phyloP scores from a whole-genome alignment of 2,113 vertebrate genomes.

The Chelonoidis abingdonii region DNA sequence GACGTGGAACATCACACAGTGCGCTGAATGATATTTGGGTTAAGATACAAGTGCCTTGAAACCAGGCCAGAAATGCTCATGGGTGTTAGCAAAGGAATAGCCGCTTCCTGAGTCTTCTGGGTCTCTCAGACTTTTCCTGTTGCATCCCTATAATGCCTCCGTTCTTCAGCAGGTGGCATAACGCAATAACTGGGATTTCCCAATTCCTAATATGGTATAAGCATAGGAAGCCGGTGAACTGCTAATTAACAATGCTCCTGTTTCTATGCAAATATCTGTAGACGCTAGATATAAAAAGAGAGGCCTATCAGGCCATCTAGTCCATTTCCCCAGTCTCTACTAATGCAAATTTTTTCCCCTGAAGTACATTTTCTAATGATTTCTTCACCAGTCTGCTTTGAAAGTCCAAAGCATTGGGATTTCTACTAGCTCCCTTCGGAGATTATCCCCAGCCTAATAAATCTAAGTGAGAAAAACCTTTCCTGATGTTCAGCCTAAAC shows the following conservation, averaged over 20 bases:
- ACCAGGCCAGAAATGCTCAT: not conserved
- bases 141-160: constrained; percentile 45
- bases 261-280: constrained; percentile 41
- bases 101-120: not conserved
- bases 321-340: not conserved
- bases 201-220: constrained; percentile 48
- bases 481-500: constrained; percentile 30
- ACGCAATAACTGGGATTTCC: constrained; percentile 52
- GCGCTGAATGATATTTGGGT: not conserved
- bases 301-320: constrained; percentile 38
- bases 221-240: constrained; percentile 56
- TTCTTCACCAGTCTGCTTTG: not conserved
- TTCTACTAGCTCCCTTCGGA: not conserved
- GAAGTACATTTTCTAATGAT: not conserved
- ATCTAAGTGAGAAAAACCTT: constrained; percentile 39
- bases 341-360: not conserved
- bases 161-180: constrained; percentile 39
- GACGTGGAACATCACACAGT: not conserved
- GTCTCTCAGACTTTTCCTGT: not conserved
- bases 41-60: not conserved
- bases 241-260: constrained; percentile 46
- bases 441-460: not conserved
- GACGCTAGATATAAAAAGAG: constrained; percentile 36
- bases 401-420: constrained; percentile 16
- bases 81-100: not conserved